phyloP scores from a whole-genome alignment of 2,888 invertebrate genomes.

The Cheilosia vulpina region DNA sequence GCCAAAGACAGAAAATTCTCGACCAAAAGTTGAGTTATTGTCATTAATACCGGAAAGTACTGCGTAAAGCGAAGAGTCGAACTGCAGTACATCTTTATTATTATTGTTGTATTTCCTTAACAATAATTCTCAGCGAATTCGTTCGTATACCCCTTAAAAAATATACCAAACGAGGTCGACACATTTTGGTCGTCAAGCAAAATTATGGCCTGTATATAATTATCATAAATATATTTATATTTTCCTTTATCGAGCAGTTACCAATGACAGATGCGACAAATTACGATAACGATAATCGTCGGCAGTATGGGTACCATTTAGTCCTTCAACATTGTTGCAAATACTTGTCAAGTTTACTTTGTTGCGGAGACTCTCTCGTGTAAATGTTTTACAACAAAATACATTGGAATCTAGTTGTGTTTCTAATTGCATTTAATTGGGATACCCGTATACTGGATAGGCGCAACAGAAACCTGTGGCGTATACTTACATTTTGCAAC shows the following conservation, averaged over 20 bases:
- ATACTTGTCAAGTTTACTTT: constrained; percentile 47
- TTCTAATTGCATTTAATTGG: constrained; percentile 33
- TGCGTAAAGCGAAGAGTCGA: no score
- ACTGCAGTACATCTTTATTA: not conserved
- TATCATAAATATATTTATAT: constrained; percentile 32
- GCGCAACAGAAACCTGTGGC: no score
- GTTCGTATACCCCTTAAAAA: not conserved
- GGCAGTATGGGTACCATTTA: constrained; percentile 5
- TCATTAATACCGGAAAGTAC: no score
- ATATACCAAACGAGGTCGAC: constrained; percentile 24
- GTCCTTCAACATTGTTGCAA: constrained; percentile 9
- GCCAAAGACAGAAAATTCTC: no score
- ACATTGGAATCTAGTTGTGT: not conserved
- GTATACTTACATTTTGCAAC: not conserved
- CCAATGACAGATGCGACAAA: constrained; percentile 40
- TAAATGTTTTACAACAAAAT: not conserved
- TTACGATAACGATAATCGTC: constrained; percentile 56
- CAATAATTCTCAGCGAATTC: not conserved
- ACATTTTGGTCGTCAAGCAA: constrained; percentile 24
- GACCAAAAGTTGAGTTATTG: no score
- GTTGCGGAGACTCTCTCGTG: not conserved
- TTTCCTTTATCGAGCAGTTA: constrained; percentile 30
- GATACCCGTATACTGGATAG: not conserved
- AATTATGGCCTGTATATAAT: constrained; percentile 34
- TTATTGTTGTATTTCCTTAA: not conserved